Percentiles rank a stretch among this genome's conserved stretches.
Conservation (phyloP, 2,888 invertebrate genomes). For the Andrena fulva region DNA sequence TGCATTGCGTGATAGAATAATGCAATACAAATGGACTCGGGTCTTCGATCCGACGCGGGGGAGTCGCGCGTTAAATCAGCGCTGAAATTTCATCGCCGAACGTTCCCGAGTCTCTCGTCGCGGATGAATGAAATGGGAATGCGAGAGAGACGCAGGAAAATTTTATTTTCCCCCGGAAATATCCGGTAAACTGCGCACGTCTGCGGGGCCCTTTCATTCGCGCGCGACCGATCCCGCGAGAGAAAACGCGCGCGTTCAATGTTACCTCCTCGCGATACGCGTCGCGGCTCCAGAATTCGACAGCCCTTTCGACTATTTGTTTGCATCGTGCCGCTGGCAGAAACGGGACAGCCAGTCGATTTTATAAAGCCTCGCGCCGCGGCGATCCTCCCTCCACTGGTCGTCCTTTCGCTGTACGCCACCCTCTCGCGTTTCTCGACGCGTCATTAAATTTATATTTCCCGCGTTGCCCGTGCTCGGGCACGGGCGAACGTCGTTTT, state of each 20-base stretch:
- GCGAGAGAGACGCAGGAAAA: constrained; percentile 9
- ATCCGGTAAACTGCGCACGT: constrained; percentile 19
- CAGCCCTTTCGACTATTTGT: constrained; percentile 50
- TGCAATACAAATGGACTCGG: not conserved
- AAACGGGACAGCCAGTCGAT: constrained; percentile 52
- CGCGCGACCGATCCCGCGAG: not conserved
- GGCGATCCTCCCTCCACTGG: not conserved
- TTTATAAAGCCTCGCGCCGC: constrained; percentile 50
- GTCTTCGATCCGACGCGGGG: not conserved
- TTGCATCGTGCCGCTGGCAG: constrained; percentile 22
- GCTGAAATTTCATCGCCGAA: constrained; percentile 4
- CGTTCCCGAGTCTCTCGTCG: not conserved
- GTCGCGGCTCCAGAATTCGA: constrained; percentile 32
- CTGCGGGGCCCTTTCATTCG: constrained; percentile 35
- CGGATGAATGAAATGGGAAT: not conserved
- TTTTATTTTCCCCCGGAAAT: constrained; percentile 37
- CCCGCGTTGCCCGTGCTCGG: constrained; percentile 33
- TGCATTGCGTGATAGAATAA: not conserved
- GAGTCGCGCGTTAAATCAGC: not conserved
- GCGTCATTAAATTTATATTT: constrained; percentile 70
- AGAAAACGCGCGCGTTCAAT: constrained; percentile 21
- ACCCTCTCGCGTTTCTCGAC: not conserved
- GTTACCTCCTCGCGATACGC: constrained; percentile 18
- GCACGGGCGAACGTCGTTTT: constrained; percentile 48
- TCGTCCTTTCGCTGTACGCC: not conserved